Conservation (phyloP, 2,113 vertebrate species). For the Orycteropus afer region DNA sequence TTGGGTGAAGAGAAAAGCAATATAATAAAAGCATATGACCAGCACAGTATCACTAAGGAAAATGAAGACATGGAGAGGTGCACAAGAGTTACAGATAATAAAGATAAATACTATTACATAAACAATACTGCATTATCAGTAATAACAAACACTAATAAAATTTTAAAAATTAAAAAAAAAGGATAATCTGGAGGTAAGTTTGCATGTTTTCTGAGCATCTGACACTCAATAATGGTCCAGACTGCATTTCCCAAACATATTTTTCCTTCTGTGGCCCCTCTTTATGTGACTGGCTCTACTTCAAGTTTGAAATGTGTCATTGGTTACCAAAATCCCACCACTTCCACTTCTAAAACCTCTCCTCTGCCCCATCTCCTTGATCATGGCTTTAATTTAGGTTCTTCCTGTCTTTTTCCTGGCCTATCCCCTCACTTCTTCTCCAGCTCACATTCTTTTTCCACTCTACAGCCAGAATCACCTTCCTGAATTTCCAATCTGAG, state of each 20-base stretch:
- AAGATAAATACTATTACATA: too few relatives aligned
- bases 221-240: not conserved
- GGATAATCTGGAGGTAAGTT: not conserved
- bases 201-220: not conserved
- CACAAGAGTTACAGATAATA: too few relatives aligned
- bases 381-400: not conserved
- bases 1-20: too few relatives aligned
- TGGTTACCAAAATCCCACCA: not conserved
- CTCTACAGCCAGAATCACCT: not conserved
- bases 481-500: not conserved
- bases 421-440: not conserved
- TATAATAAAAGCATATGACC: too few relatives aligned
- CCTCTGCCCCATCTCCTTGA: not conserved
- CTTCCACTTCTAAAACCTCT: not conserved
- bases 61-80: too few relatives aligned
- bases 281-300: not conserved
- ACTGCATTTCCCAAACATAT: not conserved
- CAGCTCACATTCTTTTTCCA: not conserved
- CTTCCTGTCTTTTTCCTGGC: not conserved
- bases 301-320: not conserved
- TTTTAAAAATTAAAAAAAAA: too few relatives aligned
- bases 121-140: too few relatives aligned
- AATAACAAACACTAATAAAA: too few relatives aligned
- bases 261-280: not conserved
- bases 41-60: too few relatives aligned